Conservation (phyloP, 2,797 vertebrate species). For the Muraenolepis orangiensis region DNA sequence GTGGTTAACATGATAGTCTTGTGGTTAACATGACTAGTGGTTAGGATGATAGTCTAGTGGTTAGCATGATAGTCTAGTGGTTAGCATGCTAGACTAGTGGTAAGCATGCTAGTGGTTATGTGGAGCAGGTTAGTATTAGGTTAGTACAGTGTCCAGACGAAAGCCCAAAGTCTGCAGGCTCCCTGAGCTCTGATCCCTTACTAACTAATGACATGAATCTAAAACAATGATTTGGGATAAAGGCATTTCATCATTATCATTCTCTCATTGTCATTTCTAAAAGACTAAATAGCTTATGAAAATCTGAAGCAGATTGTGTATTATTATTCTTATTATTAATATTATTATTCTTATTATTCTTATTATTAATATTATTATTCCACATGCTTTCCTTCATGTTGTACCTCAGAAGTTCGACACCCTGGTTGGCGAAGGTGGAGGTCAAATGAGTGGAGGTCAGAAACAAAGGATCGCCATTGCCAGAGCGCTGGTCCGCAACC, state of each 20-base stretch:
- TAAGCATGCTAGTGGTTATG: not conserved
- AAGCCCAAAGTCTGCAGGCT: too few species aligned
- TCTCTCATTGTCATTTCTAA: too few species aligned
- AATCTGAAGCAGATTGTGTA: too few species aligned
- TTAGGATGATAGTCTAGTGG: not conserved
- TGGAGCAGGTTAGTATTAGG: too few species aligned
- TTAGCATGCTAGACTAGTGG: not conserved
- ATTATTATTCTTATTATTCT: not conserved
- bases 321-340: too few species aligned
- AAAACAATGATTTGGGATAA: too few species aligned
- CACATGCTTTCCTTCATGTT: not conserved
- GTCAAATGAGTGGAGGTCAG: conserved; percentile 82
- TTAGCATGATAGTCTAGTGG: not conserved
- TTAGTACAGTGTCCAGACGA: too few species aligned
- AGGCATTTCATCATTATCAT: too few species aligned
- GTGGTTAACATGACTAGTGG: not conserved
- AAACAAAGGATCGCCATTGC: conserved; percentile 81
- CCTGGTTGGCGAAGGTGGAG: conserved; percentile 77
- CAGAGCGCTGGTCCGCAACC: conserved; percentile 76
- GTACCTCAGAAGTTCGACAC: conserved; percentile 74
- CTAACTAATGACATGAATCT: too few species aligned
- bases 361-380: not conserved
- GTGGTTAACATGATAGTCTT: not conserved
- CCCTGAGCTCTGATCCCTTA: too few species aligned
- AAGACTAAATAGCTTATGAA: too few species aligned